These are phyloP conservation scores for Axea sp. DNA, from an alignment of 2,888 invertebrate species.

Conservation along the genomic window DNA sequence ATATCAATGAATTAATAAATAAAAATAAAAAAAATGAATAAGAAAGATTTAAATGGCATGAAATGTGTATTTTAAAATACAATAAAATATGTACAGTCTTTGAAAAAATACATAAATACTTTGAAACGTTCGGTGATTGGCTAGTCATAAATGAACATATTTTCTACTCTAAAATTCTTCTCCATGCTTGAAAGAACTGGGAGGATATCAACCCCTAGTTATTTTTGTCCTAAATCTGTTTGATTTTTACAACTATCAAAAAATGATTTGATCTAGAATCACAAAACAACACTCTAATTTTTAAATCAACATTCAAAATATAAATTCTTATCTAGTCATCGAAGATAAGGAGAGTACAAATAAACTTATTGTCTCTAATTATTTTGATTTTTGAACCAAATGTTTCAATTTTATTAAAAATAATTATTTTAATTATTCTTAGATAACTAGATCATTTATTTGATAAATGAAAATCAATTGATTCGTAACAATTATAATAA, in stretches of 20 bases:
- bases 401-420: background rate
- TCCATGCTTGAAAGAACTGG: constrained; percentile 3
- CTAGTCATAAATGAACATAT: background rate
- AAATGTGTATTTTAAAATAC: background rate
- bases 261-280: constrained; percentile 14
- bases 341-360: background rate
- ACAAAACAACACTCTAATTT: constrained; percentile 17
- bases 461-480: constrained; percentile 1
- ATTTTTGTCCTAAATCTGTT: constrained; percentile 3
- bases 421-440: background rate
- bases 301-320: background rate
- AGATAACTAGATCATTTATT: background rate
- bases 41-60: background rate
- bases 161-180: background rate
- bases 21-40: too few relatives aligned
- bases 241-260: background rate
- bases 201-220: background rate
- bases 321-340: background rate
- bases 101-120: constrained; percentile 7
- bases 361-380: background rate
- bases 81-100: constrained; percentile 4
- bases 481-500: background rate
- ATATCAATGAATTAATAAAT: too few relatives aligned
- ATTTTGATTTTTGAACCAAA: background rate
- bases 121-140: background rate